A percentile compares a stretch with the other conserved stretches of the same genome.
phyloP scores from a whole-genome alignment of 2,797 vertebrate genomes.

The Megaceryle alcyon region DNA sequence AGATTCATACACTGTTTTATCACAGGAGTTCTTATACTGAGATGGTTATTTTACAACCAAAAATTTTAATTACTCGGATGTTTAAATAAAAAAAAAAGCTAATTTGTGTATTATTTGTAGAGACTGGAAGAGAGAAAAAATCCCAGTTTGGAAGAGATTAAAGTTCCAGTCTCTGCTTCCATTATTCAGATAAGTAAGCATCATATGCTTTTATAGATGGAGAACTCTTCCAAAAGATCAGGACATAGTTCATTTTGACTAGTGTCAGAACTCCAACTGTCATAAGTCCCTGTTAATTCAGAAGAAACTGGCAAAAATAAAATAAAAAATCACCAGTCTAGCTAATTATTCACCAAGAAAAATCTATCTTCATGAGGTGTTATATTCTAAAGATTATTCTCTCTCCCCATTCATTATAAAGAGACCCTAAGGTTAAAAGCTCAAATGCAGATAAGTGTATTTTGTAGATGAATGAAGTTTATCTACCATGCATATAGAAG shows the following conservation, averaged over 20 bases:
- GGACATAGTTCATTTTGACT: neutral
- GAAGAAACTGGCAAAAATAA: rapidly evolving
- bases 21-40: neutral
- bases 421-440: neutral
- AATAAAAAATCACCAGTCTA: neutral
- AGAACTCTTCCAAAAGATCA: neutral
- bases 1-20: neutral
- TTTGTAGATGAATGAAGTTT: neutral
- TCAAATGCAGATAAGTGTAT: neutral
- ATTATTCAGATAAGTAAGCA: neutral
- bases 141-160: neutral
- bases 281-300: neutral
- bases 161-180: neutral
- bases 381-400: neutral
- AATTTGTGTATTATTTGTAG: neutral
- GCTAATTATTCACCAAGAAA: neutral
- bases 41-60: neutral
- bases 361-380: neutral
- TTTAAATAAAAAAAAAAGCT: neutral
- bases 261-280: neutral
- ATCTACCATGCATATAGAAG: neutral
- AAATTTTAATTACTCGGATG: neutral
- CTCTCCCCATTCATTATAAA: neutral
- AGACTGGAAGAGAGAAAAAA: neutral
- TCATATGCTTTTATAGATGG: neutral